Evolutionary conservation across 2,797 vertebrate genomes (phyloP).

Genomic region (Siniperca scherzeri): DNA sequence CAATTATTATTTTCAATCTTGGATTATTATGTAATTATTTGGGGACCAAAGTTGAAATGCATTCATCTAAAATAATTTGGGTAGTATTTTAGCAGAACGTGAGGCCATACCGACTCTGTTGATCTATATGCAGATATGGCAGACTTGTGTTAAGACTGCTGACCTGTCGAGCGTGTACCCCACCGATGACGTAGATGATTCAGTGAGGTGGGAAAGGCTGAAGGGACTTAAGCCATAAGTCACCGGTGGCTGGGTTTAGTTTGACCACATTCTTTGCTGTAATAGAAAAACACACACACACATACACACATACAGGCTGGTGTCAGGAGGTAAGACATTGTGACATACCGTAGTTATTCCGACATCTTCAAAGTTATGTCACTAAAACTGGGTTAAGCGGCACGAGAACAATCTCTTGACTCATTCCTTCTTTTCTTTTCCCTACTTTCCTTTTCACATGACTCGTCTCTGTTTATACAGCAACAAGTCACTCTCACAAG

Average conservation of each 20-base stretch:
- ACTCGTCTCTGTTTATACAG: constrained; percentile 79
- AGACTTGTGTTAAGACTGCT: neutral
- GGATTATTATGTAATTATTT: neutral
- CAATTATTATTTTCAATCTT: neutral
- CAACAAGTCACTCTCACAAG: constrained; percentile 65
- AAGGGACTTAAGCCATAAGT: constrained; percentile 30
- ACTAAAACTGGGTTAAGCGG: constrained; percentile 62
- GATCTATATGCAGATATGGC: neutral
- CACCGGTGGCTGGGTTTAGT: constrained; percentile 20
- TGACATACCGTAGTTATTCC: constrained; percentile 50
- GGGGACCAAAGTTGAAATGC: neutral
- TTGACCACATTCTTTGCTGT: constrained; percentile 21
- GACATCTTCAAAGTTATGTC: constrained; percentile 37
- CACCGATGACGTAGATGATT: constrained; percentile 26
- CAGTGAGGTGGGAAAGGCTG: constrained; percentile 34
- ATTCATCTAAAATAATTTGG: neutral
- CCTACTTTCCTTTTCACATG: constrained; percentile 65
- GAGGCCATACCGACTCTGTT: no score
- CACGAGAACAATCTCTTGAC: constrained; percentile 54
- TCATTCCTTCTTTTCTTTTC: constrained; percentile 58
- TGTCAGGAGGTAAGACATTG: constrained; percentile 47
- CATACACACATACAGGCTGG: constrained; percentile 20
- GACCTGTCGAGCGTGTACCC: neutral
- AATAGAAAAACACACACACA: neutral
- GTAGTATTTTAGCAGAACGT: neutral